Evolutionary conservation across 2,888 invertebrate species (phyloP).

Genomic region (Branchellion lobata): DNA sequence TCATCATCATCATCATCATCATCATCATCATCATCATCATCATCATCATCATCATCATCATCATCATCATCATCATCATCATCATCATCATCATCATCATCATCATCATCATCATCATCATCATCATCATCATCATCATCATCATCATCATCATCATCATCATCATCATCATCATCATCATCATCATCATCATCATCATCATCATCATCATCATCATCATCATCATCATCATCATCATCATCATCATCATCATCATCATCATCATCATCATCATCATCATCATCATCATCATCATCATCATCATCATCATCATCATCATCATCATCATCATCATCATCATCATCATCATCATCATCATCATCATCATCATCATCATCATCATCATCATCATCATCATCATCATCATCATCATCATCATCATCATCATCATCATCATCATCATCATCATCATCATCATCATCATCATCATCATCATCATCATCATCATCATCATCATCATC

Average conservation of each 20-base stretch:
- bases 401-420: conserved; percentile 21
- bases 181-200: too few species aligned
- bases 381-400: conserved; percentile 34
- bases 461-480: conserved; percentile 20
- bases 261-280: conserved; percentile 37
- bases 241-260: conserved; percentile 28
- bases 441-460: conserved; percentile 1
- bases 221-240: too few species aligned
- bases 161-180: too few species aligned
- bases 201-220: too few species aligned
- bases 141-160: too few species aligned
- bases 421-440: conserved; percentile 17
- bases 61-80: too few species aligned
- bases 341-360: conserved; percentile 23
- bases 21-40: conserved; percentile 16
- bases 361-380: too few species aligned
- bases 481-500: not conserved
- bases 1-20: conserved; percentile 43
- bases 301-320: conserved; percentile 7
- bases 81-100: too few species aligned
- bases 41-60: too few species aligned
- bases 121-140: too few species aligned
- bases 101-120: too few species aligned
- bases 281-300: not conserved
- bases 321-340: conserved; percentile 22